Conservation (phyloP, 2,113 vertebrate genomes). For the Podarcis cretensis region DNA sequence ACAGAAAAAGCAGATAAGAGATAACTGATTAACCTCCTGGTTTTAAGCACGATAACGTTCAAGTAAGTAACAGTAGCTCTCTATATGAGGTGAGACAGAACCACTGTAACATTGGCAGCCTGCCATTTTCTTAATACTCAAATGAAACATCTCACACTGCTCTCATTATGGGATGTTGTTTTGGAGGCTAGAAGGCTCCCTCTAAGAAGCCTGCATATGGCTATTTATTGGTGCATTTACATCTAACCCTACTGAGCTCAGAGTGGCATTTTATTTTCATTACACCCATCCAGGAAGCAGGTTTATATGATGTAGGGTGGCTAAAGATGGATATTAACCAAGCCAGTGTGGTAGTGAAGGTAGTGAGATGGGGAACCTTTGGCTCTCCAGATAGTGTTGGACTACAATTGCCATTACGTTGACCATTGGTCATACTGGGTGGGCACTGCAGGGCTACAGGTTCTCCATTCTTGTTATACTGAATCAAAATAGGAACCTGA, state of each 20-base stretch:
- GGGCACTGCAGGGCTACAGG: no score
- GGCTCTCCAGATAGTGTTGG: no score
- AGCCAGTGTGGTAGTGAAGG: no score
- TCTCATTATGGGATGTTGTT: slow-evolving; percentile 27
- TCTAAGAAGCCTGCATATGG: neutral
- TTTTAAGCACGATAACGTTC: slow-evolving; percentile 32
- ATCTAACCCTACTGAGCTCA: neutral
- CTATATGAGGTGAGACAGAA: neutral
- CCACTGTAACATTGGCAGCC: neutral
- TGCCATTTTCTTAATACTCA: slow-evolving; percentile 54
- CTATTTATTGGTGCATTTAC: neutral
- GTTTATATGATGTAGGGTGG: neutral
- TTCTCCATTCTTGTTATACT: no score
- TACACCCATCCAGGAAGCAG: neutral
- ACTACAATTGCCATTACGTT: no score
- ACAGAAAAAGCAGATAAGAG: slow-evolving; percentile 26
- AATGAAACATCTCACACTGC: neutral
- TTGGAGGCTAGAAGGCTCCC: slow-evolving; percentile 26
- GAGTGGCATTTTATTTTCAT: neutral
- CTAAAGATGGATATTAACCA: neutral
- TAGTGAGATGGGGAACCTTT: no score
- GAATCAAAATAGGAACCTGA: no score
- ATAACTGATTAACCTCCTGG: slow-evolving; percentile 31
- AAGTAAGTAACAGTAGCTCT: slow-evolving; percentile 37
- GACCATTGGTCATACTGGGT: no score